Evolutionary conservation across 2,797 vertebrate genomes (phyloP).

Genomic region (Chiloscyllium punctatum): DNA sequence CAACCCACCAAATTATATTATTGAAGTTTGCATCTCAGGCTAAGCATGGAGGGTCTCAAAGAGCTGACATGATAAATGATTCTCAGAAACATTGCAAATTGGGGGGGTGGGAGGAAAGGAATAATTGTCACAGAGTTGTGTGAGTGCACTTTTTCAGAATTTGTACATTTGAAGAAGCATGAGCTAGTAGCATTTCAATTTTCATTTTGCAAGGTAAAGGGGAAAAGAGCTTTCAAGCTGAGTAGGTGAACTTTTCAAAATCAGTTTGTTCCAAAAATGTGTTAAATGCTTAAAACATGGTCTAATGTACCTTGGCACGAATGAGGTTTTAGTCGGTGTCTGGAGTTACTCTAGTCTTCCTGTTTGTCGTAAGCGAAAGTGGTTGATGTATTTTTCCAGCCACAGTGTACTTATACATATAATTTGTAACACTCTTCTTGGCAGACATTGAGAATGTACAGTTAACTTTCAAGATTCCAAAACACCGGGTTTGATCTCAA

Average conservation of each 20-base stretch:
- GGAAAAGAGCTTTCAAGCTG: background rate
- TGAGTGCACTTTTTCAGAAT: background rate
- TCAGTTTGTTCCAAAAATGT: background rate
- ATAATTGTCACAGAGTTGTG: background rate
- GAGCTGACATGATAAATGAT: background rate
- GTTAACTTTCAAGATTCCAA: background rate
- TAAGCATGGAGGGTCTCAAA: background rate
- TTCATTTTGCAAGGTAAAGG: background rate
- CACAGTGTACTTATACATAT: background rate
- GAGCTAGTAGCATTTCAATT: background rate
- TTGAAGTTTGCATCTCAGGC: background rate
- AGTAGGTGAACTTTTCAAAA: background rate
- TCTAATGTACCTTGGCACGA: background rate
- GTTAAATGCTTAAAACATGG: background rate
- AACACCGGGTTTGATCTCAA: background rate
- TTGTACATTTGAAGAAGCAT: background rate
- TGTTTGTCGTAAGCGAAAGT: background rate
- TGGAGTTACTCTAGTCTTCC: background rate
- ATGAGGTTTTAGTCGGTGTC: background rate
- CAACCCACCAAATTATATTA: background rate
- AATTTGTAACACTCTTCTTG: background rate
- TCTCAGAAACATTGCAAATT: background rate
- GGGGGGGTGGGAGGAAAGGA: background rate
- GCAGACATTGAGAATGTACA: background rate
- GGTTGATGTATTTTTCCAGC: background rate